Evolutionary conservation across 2,888 invertebrate genomes (phyloP).

Genomic region (Atrina japonica): DNA sequence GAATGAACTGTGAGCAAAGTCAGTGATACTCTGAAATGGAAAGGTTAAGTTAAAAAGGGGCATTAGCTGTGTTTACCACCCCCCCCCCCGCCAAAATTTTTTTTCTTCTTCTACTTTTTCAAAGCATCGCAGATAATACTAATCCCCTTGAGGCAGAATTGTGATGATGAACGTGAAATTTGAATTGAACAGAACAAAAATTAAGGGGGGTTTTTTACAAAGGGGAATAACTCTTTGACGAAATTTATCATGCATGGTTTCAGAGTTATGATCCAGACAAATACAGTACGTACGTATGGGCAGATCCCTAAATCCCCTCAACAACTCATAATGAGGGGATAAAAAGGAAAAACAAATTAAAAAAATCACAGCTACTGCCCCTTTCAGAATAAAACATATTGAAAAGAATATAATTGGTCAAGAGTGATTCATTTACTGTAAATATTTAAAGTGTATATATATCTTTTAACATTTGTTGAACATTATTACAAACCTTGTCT

Average conservation of each 20-base stretch:
- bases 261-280: too few species aligned
- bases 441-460: too few species aligned
- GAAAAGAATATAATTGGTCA: too few species aligned
- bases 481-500: constrained; percentile 85
- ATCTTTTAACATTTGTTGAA: neutral
- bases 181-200: neutral
- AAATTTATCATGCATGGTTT: too few species aligned
- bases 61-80: neutral
- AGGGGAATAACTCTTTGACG: neutral
- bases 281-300: too few species aligned
- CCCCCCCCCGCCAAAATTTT: neutral
- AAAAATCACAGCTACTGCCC: too few species aligned
- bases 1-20: constrained; percentile 97
- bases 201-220: neutral
- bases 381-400: too few species aligned
- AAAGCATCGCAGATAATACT: too few species aligned
- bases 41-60: constrained; percentile 25
- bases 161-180: neutral
- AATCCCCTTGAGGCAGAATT: too few species aligned
- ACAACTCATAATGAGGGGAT: too few species aligned
- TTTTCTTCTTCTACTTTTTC: neutral
- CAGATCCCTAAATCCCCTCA: too few species aligned
- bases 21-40: constrained; percentile 83
- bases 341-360: neutral
- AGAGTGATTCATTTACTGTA: too few species aligned